Evolutionary conservation across 2,797 vertebrate genomes (phyloP), one percentile per base, ranked within the genome.

Genomic region (Sphenodon punctatus): DNA sequence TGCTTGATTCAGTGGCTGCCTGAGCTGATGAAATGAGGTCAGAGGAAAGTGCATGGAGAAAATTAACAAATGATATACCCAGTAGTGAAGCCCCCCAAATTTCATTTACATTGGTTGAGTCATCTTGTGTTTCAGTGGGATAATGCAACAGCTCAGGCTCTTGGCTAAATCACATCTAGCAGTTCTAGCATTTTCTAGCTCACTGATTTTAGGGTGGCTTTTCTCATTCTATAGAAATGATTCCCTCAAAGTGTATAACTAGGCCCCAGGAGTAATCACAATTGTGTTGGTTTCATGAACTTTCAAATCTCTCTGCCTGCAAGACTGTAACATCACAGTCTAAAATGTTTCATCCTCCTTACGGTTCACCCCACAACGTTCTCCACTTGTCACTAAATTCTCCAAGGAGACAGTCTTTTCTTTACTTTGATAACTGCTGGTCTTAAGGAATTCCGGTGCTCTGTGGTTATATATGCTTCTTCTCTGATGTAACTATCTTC

Each of bases 61-160:
- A n/a, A n/a, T n/a, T n/a, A n/a, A n/a, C n/a, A n/a, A n/a, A n/a
- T n/a, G n/a, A n/a, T n/a, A n/a, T n/a, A 8, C 48, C 36, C 17
- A 67, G 10, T 45, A 45, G 63, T 48, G 27, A 53, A 70, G 16
- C 16, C 55, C 38, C 15, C 23, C 34, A 78, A 48, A 30, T 48
- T 55, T 55, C 67, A 64, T 70, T 70, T 64, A 78, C 70, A 78
- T 78, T 70, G 64, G 60, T n/a, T 70, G 67, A 48, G n/a, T 41
- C 61, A 66, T 42, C 60, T 67, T 71, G 20, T 67, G 71, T 16
- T 48, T 34, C 39, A 27, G 10, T 66, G 51, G 65, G 48, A 76
- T 51, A 69, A 51, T 59, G 45, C 30, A 76, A 34, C 63, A 60
- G 39, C 59, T 60, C 45, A 67, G 41, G 13, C 39, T n/a, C 38